Evolutionary conservation across 2,888 invertebrate genomes (phyloP).

Genomic region (Drosophila barbarae): DNA sequence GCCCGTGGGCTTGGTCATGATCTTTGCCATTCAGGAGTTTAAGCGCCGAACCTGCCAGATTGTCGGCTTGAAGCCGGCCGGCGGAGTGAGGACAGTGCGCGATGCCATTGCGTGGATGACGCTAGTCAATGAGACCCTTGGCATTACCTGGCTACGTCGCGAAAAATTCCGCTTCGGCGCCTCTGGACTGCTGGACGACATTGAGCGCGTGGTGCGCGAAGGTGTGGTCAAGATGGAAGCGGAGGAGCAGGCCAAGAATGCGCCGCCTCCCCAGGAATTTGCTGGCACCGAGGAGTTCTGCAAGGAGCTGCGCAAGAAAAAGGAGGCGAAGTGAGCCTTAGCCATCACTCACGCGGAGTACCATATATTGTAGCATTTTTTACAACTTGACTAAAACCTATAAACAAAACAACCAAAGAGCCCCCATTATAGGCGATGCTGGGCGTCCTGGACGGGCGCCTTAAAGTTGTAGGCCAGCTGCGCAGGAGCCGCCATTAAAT

Average conservation of each 20-base stretch:
- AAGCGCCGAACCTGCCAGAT: conserved; percentile 85
- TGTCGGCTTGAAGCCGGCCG: conserved; percentile 98
- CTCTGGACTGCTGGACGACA: conserved; percentile 91
- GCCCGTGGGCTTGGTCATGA: conserved; percentile 95
- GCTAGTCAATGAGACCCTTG: conserved; percentile 90
- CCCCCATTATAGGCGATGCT: conserved; percentile 7
- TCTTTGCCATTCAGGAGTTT: conserved; percentile 92
- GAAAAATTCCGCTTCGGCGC: conserved; percentile 95
- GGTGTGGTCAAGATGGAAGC: conserved; percentile 48
- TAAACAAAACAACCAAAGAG: conserved; percentile 33
- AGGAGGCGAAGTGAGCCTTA: conserved; percentile 15
- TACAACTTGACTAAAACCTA: conserved; percentile 50
- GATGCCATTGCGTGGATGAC: conserved; percentile 94
- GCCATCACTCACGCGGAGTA: conserved; percentile 36
- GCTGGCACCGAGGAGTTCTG: conserved; percentile 23
- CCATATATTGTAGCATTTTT: conserved; percentile 53
- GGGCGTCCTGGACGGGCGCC: conserved; percentile 11
- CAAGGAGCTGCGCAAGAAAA: conserved; percentile 35
- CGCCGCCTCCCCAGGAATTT: neutral
- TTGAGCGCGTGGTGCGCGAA: conserved; percentile 81
- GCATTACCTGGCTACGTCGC: conserved; percentile 90
- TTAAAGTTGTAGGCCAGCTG: conserved; percentile 54
- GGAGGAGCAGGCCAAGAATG: conserved; percentile 20
- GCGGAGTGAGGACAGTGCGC: conserved; percentile 91
- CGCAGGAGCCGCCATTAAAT: conserved; percentile 73